Evolutionary conservation across 92 coral and sea anemone genomes (phyloP), one percentile per base, ranked within the genome.

Genomic region (Heteractis magnifica): DNA sequence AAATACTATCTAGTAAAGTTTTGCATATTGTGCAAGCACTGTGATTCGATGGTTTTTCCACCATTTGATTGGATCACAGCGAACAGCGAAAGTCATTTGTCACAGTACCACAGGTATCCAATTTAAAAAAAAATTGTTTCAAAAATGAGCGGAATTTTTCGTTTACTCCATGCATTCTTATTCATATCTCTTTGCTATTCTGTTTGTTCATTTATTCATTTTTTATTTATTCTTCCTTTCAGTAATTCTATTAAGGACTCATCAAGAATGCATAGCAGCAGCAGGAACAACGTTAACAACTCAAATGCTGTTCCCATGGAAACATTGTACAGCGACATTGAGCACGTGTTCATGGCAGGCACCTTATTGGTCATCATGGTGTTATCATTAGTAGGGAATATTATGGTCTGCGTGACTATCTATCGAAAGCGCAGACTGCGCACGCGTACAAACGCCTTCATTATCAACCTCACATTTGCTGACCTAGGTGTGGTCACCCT

Each of bases 391-490:
- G 77, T 88, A 59, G 96, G 96, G 14, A 92, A 92, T 60, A 72
- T 82, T 19, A 89, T 84, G 65, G 96, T 92, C 85, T 92, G 92
- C 82, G 56, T 85, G 44, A 90, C 88, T 59, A 90, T 92, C 76
- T 92, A 88, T 80, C 79, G 90, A 56, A 84, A 84, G 55, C 93
- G 89, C 11, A 78, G 90, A 79, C 90, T 92, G 81, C 94, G 93
- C 84, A 92, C 94, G 86, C 94, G 94, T 78, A 92, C 92, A 41
- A 92, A 92, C 60, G 79, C 87, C 79, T 92, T 87, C 65, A 81
- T 92, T 48, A 83, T 92, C 74, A 92, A 92, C 90, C 88, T 92
- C 55, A 90, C 96, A 65, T 80, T 88, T 52, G 96, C 96, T 5
- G 96, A 92, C 73, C 83, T 92, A 16, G 93, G 92, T 73, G 96